A percentile compares a stretch with the other conserved stretches of the same genome.
phyloP scores from a whole-genome alignment of 2,797 vertebrate species.

The Pipistrellus pygmaeus region DNA sequence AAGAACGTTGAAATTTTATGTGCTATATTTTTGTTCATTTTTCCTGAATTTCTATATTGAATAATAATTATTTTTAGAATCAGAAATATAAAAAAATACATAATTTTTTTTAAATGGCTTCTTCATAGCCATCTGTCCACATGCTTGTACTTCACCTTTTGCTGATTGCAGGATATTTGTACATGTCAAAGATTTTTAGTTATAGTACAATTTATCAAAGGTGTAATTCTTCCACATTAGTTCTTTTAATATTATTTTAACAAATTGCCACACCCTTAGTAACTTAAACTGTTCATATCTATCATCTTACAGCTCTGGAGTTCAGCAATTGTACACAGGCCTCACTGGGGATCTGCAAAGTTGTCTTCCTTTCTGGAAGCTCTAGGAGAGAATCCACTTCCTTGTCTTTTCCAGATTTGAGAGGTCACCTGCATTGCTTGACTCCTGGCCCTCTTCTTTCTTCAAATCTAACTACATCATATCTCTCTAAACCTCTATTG shows the following conservation, averaged over 20 bases:
- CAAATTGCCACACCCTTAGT: neutral
- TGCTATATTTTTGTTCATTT: slow-evolving; percentile 5
- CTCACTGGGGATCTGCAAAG: neutral
- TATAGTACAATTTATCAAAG: neutral
- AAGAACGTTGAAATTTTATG: neutral
- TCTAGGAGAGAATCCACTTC: neutral
- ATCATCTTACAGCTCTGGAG: neutral
- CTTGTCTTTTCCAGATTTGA: neutral
- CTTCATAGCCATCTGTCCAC: neutral
- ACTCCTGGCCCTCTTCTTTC: neutral
- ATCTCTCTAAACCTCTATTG: neutral
- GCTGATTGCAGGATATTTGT: neutral
- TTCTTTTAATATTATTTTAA: neutral
- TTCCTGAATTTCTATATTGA: neutral
- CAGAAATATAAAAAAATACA: neutral
- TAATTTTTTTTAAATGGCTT: neutral
- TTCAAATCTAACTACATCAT: neutral
- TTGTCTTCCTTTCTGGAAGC: neutral
- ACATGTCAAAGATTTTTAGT: slow-evolving; percentile 21
- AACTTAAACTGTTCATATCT: neutral
- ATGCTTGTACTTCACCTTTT: neutral
- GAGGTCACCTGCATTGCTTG: neutral
- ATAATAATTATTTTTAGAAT: slow-evolving; percentile 3
- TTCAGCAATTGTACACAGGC: neutral
- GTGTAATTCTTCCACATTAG: neutral